Evolutionary conservation across 2,888 invertebrate species (phyloP).

Genomic region (Callyntrura sp.): DNA sequence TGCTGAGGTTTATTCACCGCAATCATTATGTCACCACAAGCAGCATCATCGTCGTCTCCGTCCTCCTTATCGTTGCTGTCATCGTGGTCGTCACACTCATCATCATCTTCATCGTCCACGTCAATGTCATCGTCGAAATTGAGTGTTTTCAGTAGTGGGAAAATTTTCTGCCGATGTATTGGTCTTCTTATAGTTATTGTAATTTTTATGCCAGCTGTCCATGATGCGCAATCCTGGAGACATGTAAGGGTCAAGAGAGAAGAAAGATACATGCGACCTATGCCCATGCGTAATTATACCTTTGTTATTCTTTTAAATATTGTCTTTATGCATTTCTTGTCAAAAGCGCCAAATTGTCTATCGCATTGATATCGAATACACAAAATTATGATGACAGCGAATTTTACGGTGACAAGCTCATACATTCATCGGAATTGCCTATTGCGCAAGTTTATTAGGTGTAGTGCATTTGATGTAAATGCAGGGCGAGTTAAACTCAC

Average conservation of each 20-base stretch:
- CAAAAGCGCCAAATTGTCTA: too few relatives aligned
- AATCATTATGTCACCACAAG: conserved; percentile 41
- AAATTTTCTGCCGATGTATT: conserved; percentile 33
- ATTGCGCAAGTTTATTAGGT: too few relatives aligned
- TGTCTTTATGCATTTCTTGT: neutral
- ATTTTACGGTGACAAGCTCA: too few relatives aligned
- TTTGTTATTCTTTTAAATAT: neutral
- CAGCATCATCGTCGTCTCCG: conserved; percentile 10
- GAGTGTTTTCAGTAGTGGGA: conserved; percentile 28
- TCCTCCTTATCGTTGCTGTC: neutral
- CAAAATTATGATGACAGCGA: too few relatives aligned
- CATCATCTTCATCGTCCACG: conserved; percentile 46
- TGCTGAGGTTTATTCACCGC: neutral
- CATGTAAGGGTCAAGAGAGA: conserved; percentile 80
- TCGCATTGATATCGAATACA: too few relatives aligned
- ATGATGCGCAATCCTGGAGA: conserved; percentile 78
- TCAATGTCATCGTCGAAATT: conserved; percentile 17
- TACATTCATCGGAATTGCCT: too few relatives aligned
- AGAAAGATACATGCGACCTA: conserved; percentile 52
- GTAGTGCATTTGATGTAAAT: too few relatives aligned
- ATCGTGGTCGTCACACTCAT: conserved; percentile 27
- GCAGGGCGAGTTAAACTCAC: too few relatives aligned
- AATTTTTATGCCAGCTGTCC: conserved; percentile 59
- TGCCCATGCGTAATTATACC: conserved; percentile 36
- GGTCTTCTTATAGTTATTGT: conserved; percentile 42